Base-by-base conservation (phyloP, 2,888 invertebrate species). In the Laspeyria flexula region DNA sequence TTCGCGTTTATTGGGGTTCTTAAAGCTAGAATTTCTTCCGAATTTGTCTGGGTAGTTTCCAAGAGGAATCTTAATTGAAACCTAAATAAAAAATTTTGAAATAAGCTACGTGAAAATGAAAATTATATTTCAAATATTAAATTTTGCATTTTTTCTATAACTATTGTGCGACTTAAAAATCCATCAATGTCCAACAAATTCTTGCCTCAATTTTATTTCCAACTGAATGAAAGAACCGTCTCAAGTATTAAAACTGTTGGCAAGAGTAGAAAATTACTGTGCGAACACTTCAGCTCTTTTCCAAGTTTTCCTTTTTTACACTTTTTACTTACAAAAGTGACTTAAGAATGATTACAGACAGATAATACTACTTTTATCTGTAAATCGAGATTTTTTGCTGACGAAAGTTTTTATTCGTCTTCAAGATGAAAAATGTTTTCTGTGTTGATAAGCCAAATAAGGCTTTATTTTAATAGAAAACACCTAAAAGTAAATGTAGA, bases 331-430 rank as follows among this genome's bases (percentile, higher is more conserved):
- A 31, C 23, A 43, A 47, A 37, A 45, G 30, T 27, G 27, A 42
- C 48, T 51, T 46, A 37, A 21, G 13, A 25, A 48, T 58, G 62
- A 64, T 64, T n/a, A n/a, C n/a, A n/a, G n/a, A n/a, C n/a, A n/a
- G n/a, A n/a, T n/a, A n/a, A n/a, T 57, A 52, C 46, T 18, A 60
- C 18, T 57, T 64, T 65, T 56, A 54, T 58, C 50, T 51, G 41
- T 53, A 52, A 58, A 44, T n/a, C 43, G 15, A 42, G 39, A 43
- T 52, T 52, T 34, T 46, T 27, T 16, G 12, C 6, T n/a, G 16
- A 1, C 7, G 31, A n/a, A 43, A 52, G 41, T 48, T 44, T 53
- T 53, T 50, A 29, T 47, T 29, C 30, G 18, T 34, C 4, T n/a
- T 37, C 11, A 21, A 34, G 16, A 34, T 21, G 9, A n/a, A n/a